phyloP scores from a whole-genome alignment of 2,888 invertebrate genomes.

The Eilema sororculum region DNA sequence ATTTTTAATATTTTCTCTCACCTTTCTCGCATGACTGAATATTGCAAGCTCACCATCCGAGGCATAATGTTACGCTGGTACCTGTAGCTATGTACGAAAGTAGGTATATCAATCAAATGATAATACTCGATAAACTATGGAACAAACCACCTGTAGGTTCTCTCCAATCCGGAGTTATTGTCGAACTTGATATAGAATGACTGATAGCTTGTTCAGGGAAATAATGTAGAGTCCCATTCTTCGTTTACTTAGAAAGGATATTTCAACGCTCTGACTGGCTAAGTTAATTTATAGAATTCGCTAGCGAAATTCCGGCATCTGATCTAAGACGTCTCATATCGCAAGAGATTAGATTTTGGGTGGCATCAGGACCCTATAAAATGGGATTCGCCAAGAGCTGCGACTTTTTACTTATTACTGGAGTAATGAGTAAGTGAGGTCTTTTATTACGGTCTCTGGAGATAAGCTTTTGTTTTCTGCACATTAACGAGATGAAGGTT shows the following conservation, averaged over 20 bases:
- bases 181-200: constrained; percentile 45
- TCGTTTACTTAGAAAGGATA: constrained; percentile 9
- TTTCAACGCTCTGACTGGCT: constrained; percentile 20
- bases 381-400: constrained; percentile 45
- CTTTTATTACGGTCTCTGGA: constrained; percentile 69
- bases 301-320: constrained; percentile 20
- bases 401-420: constrained; percentile 69
- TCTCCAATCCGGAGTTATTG: constrained; percentile 44
- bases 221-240: constrained; percentile 25
- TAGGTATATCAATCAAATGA: constrained; percentile 43
- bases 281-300: constrained; percentile 29
- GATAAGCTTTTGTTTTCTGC: constrained; percentile 68
- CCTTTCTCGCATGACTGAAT: constrained; percentile 29
- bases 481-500: constrained; percentile 65
- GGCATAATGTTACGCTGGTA: constrained; percentile 28
- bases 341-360: constrained; percentile 49
- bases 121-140: constrained; percentile 44
- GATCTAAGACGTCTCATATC: constrained; percentile 28
- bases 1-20: constrained; percentile 47
- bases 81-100: constrained; percentile 35
- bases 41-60: constrained; percentile 25
- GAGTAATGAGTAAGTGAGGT: constrained; percentile 61
- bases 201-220: constrained; percentile 42
- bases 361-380: constrained; percentile 47
- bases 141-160: constrained; percentile 63